phyloP scores from a whole-genome alignment of 2,888 invertebrate species.

The Chrysina gloriosa region DNA sequence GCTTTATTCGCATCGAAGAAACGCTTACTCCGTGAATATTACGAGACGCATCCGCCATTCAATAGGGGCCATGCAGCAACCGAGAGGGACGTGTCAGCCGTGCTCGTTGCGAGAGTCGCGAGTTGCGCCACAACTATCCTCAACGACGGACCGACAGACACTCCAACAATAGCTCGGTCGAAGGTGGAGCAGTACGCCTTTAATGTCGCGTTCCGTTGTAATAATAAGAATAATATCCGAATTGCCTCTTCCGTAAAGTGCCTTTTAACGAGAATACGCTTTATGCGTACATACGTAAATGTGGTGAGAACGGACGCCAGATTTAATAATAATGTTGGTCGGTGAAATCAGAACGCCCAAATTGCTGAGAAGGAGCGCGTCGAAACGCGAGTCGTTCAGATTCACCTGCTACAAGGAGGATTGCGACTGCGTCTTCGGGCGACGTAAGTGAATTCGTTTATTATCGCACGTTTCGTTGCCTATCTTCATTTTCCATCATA shows the following conservation, averaged over 20 bases:
- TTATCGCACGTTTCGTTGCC: too few relatives aligned
- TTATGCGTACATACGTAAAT: too few relatives aligned
- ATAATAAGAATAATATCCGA: not conserved
- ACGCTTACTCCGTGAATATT: too few relatives aligned
- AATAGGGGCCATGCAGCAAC: too few relatives aligned
- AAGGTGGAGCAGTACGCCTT: too few relatives aligned
- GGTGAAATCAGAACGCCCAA: not conserved
- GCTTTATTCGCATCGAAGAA: too few relatives aligned
- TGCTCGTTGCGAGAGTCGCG: too few relatives aligned
- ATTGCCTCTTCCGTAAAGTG: not conserved
- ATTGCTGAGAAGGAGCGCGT: not conserved
- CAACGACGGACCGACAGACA: not conserved
- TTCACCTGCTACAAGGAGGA: constrained; percentile 14
- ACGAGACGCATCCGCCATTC: too few relatives aligned
- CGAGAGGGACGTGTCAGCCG: too few relatives aligned
- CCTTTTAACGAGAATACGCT: not conserved
- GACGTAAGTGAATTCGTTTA: constrained; percentile 10
- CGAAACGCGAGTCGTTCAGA: not conserved
- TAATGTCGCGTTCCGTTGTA: too few relatives aligned
- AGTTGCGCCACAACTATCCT: not conserved
- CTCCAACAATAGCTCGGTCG: not conserved
- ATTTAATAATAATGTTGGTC: not conserved
- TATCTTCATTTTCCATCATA: too few relatives aligned
- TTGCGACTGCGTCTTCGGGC: not conserved
- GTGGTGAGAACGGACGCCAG: not conserved